phyloP scores from a whole-genome alignment of 2,888 invertebrate genomes.

The Cetonia aurata region DNA sequence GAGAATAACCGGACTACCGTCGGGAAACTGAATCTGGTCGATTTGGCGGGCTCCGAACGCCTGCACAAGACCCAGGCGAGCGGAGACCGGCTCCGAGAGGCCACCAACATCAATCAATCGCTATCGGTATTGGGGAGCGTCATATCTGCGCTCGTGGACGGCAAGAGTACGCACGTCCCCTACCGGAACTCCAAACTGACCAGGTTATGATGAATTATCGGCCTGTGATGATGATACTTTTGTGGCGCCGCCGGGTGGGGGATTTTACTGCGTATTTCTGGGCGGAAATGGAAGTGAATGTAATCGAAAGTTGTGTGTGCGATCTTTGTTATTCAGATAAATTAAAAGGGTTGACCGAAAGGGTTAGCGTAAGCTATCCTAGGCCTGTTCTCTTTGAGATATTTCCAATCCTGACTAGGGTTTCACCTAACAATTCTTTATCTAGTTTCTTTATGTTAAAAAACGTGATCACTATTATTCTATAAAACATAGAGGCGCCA shows the following conservation, averaged over 20 bases:
- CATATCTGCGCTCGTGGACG: conserved; percentile 95
- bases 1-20: conserved; percentile 81
- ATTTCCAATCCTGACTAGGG: too few relatives aligned
- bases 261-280: too few relatives aligned
- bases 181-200: conserved; percentile 97
- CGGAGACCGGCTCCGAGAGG: conserved; percentile 91
- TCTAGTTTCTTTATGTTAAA: too few relatives aligned
- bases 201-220: conserved; percentile 68
- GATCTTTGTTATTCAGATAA: too few relatives aligned
- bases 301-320: too few relatives aligned
- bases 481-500: too few relatives aligned
- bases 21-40: conserved; percentile 95
- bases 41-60: conserved; percentile 96
- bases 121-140: conserved; percentile 96
- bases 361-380: too few relatives aligned
- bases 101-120: conserved; percentile 96
- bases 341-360: too few relatives aligned
- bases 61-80: conserved; percentile 95
- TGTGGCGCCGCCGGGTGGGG: background rate
- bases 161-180: conserved; percentile 94
- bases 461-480: too few relatives aligned
- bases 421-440: too few relatives aligned
- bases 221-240: background rate
- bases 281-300: too few relatives aligned
- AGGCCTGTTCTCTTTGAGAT: too few relatives aligned